These are phyloP conservation scores for Triplophysa tibetana DNA, from an alignment of 2,113 vertebrate genomes.

Conservation along the genomic window DNA sequence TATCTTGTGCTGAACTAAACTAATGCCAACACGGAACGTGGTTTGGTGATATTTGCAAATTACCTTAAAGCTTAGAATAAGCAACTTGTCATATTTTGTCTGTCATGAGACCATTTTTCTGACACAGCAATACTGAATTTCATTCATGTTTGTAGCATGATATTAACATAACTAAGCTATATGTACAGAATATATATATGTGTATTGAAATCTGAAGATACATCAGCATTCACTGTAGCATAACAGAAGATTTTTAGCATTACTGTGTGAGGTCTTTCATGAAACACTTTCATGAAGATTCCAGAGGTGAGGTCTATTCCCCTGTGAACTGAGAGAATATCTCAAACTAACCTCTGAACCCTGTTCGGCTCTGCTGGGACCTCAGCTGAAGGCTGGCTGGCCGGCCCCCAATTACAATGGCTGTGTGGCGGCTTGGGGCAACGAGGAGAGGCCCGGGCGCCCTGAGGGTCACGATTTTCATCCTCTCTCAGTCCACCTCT, in stretches of 20 bases:
- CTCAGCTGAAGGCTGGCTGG: background rate
- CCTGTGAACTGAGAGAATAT: background rate
- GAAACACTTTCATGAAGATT: background rate
- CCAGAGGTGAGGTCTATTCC: background rate
- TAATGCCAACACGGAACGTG: background rate
- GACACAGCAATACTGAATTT: no score
- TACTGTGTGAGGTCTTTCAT: background rate
- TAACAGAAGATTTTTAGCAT: background rate
- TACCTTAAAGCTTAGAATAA: background rate
- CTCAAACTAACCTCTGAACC: slow-evolving; percentile 12
- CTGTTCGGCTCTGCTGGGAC: background rate
- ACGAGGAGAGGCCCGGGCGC: background rate
- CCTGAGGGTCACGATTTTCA: slow-evolving; percentile 12
- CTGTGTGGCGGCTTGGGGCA: background rate
- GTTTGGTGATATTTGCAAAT: background rate
- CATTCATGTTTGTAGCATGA: no score
- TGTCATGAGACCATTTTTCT: no score
- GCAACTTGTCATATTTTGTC: no score
- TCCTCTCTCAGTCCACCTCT: slow-evolving; percentile 21
- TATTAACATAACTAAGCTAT: no score
- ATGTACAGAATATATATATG: no score
- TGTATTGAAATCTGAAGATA: background rate
- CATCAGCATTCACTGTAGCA: background rate
- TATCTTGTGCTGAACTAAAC: background rate
- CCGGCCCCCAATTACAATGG: slow-evolving; percentile 15